Base-by-base conservation (phyloP, 2,797 vertebrate species). In the Etheostoma perlongum region DNA sequence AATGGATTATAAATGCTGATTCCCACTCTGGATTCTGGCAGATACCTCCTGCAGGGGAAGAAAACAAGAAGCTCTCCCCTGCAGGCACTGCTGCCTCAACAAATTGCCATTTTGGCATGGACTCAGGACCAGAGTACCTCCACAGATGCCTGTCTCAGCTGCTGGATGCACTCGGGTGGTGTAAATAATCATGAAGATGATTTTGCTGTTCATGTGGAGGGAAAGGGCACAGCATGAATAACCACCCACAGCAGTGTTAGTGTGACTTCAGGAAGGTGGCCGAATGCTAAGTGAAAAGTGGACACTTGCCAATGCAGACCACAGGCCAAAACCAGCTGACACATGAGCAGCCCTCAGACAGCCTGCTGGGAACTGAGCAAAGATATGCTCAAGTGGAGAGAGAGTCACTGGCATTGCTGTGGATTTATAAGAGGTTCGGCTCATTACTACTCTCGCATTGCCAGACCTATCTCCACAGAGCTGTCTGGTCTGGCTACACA, bases 31-130 rank as follows among this genome's bases (percentile, higher is more conserved):
- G 66, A 57, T 60, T 18, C 54, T 73, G 69, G 61, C 57, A 79
- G 46, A 64, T 51, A 36, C 16, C 23, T 46, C 51, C 54, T 58
- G 57, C 54, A 62, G 59, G 42, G 60, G 23, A 49, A 14, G 51
- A 58, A 33, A 55, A 47, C 36, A 70, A 49, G 52, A 3, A 63
- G 57, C 73, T 61, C 52, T 47, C 49, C 21, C 58, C 72, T 58
- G 58, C 67, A 77, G 81, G 59, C 69, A 1, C 42, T 48, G 62
- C 47, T 54, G 53, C 53, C n/a, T 64, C 71, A 61, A 65, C 49
- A 51, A 61, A 44, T 52, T 63, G 74, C 66, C 78, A 61, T 78
- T 76, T 40, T 86, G 81, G 81, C 84, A 15, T 23, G 9, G 25
- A 58, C 30, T 65, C 59, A 53, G 40, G 72, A 67, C 72, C 60